Evolutionary conservation across 2,888 invertebrate species (phyloP), one percentile per base, ranked within the genome.

Genomic region (Heliconius ismenius): DNA sequence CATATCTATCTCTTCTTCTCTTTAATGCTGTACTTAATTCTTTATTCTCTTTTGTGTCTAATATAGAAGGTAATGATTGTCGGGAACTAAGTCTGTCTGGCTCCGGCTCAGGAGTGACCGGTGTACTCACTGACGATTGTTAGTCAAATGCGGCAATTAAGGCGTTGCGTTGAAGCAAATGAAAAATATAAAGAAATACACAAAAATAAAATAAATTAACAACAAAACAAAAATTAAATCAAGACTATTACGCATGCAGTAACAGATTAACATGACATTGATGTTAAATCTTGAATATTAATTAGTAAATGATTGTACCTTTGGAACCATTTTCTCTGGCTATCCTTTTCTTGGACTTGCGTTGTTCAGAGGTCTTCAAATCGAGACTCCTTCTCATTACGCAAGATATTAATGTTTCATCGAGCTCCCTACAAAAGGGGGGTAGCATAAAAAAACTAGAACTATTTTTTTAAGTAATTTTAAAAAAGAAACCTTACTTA

Each of bases 1-100:
- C 97, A 68, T 96, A 97, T 81, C 98, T 95, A 86, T 98, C 98
- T 79, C 98, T 95, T 79, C 98, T 95, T 83, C 97, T 95, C 84
- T 97, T 95, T 80, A 98, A 92, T 74, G 97, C 97, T 67, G 98
- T 97, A 43, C 96, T 98, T 43, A 98, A 96, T 83, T 97, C 98
- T 85, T 96, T 97, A 84, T 89, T 91, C 68, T 93, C 93, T 78
- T 91, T 92, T 75, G 88, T 89, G 62, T 92, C 91, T 79, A 87
- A 81, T 68, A 91, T 86, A 2, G 90, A 83, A 4, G 92, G 89
- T 78, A 85, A 89, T 75, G 83, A 81, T 65, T 87, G 78, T 78
- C 88, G 88, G 43, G 84, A 81, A 76, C 84, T 82, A 83, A 88
- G 87, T 79, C 81, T 83, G 74, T 91, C 92, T 36, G 88, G 82